Evolutionary conservation across 2,797 vertebrate species (phyloP).

Genomic region (Falco peregrinus): DNA sequence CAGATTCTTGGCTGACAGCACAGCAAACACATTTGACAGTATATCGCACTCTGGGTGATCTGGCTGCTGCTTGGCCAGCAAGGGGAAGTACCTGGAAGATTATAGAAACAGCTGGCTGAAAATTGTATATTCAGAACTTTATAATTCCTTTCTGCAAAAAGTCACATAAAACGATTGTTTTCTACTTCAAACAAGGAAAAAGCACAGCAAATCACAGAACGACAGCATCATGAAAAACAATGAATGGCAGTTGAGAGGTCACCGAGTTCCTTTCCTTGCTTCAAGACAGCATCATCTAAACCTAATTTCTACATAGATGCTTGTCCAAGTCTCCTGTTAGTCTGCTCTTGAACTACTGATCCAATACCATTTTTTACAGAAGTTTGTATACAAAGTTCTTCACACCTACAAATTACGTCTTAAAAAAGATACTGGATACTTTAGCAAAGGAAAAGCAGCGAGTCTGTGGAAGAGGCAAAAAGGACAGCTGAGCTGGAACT

Average conservation of each 20-base stretch:
- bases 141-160: neutral
- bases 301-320: neutral
- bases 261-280: neutral
- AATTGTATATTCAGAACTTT: neutral
- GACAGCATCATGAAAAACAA: neutral
- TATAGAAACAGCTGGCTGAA: neutral
- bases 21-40: slow-evolving; percentile 88
- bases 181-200: neutral
- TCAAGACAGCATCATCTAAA: neutral
- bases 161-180: neutral
- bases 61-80: slow-evolving; percentile 88
- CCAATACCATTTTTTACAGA: neutral
- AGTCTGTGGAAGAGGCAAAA: neutral
- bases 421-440: neutral
- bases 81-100: slow-evolving; percentile 85
- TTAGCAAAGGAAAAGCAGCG: neutral
- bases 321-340: neutral
- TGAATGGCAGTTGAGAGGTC: neutral
- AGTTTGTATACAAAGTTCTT: neutral
- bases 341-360: neutral
- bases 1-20: slow-evolving; percentile 88
- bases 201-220: neutral
- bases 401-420: neutral
- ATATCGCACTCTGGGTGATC: slow-evolving; percentile 84
- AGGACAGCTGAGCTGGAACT: neutral